Base-by-base conservation (phyloP, 1,140 invertebrate species). In the Camponotus vicinus region DNA sequence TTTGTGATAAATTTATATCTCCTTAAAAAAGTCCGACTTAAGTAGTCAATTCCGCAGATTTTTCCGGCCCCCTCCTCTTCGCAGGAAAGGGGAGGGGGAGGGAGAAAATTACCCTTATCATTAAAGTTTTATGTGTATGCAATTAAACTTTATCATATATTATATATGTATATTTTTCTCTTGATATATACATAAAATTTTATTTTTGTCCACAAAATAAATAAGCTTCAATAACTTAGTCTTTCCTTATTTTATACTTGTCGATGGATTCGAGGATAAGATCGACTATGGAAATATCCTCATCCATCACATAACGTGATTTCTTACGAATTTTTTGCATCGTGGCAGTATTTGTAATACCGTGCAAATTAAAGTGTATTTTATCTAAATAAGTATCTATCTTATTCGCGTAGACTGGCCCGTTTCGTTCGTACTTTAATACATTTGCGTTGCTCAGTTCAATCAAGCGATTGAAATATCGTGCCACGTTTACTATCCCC, bases 311-410 rank as follows among this genome's bases (percentile, higher is more conserved):
- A 67, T 94, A 93, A 70, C 69, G 83, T 59, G 89, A 88, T 37
- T 79, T 73, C 34, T 76, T 79, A 2, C 3, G 9, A 49, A 90
- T 71, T 37, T 40, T 49, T 27, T 80, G 61, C 18, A 82, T 64
- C 61, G 37, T 63, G 49, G 63, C 67, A 69, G 34, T 86, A 40
- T 71, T 86, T 40, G 21, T 40, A 18, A 52, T 52, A 13, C 64
- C 86, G 40, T 93, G 92, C 7, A 93, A 79, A 27, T 76, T 61
- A n/a, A 63, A 86, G 52, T 94, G 90, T 66, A 94, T 92, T 52
- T 94, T 88, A 70, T 96, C 96, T 32, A 97, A 92, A 87, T 95
- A 93, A 70, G 93, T 89, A 92, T 97, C 96, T 89, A 97, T 95
- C 75, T 95, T 89, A 89, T 91, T 92, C 1, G 94, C 94, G 34